These are phyloP conservation scores for Melieria picta DNA, from an alignment of 2,888 invertebrate genomes.

Conservation along the genomic window DNA sequence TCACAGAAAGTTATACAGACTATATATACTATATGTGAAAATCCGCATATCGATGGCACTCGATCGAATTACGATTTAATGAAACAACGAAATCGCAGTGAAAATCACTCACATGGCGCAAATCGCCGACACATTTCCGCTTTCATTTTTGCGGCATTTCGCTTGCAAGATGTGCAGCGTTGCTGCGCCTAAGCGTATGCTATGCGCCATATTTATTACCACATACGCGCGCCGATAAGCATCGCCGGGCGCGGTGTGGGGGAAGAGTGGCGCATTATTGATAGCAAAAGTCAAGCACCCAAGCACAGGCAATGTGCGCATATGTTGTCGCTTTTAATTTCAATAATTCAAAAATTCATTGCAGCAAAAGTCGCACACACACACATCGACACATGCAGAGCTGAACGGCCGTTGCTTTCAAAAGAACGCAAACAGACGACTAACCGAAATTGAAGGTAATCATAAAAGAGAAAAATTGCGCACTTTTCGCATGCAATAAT, in stretches of 20 bases:
- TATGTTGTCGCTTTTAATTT: slow-evolving; percentile 35
- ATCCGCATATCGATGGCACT: too few species aligned
- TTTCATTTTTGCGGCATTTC: too few species aligned
- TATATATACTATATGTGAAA: too few species aligned
- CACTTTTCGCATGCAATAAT: slow-evolving; percentile 33
- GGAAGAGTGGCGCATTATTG: neutral
- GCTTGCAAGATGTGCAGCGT: too few species aligned
- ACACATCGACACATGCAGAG: slow-evolving; percentile 10
- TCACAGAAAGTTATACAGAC: too few species aligned
- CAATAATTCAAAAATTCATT: slow-evolving; percentile 45
- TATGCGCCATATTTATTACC: slow-evolving; percentile 39
- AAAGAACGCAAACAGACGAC: slow-evolving; percentile 1
- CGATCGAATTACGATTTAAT: too few species aligned
- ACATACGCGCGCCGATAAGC: slow-evolving; percentile 46
- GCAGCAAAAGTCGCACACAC: slow-evolving; percentile 17
- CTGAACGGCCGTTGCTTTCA: neutral
- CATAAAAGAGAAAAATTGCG: slow-evolving; percentile 8
- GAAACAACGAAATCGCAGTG: too few species aligned
- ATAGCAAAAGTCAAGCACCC: neutral
- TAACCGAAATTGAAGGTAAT: slow-evolving; percentile 14
- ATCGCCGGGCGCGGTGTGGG: slow-evolving; percentile 51
- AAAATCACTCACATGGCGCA: too few species aligned
- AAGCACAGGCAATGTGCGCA: neutral
- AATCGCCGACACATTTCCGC: too few species aligned
- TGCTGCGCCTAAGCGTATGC: too few species aligned